Evolutionary conservation across 2,888 invertebrate genomes (phyloP).

Genomic region (Andrena hattorfiana): DNA sequence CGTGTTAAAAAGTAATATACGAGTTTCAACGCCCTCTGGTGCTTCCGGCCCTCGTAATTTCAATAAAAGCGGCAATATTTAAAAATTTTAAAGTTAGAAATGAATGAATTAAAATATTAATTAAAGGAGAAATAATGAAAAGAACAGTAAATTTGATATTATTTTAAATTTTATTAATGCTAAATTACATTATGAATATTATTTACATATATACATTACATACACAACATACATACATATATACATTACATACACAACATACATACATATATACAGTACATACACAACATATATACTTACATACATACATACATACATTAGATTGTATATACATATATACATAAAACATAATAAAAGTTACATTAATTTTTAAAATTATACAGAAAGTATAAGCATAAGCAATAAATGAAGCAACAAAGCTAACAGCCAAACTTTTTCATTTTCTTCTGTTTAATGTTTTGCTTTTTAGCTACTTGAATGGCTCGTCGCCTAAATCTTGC

Average conservation of each 20-base stretch:
- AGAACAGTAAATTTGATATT: slow-evolving; percentile 1
- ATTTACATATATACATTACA: too few species aligned
- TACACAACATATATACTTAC: too few species aligned
- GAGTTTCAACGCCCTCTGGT: too few species aligned
- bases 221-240: too few species aligned
- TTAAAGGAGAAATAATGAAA: slow-evolving; percentile 4
- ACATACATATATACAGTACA: too few species aligned
- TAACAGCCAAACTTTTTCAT: slow-evolving; percentile 4
- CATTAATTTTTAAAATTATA: not conserved
- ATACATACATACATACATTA: too few species aligned
- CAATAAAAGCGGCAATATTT: not conserved
- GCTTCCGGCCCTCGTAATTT: not conserved
- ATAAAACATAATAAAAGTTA: too few species aligned
- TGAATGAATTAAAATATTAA: not conserved
- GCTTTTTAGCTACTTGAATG: not conserved
- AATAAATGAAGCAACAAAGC: too few species aligned
- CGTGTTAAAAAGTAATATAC: too few species aligned
- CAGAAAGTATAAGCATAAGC: not conserved
- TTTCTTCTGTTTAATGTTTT: not conserved
- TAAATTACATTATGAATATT: too few species aligned
- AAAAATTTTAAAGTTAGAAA: not conserved
- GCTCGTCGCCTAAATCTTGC: not conserved
- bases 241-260: too few species aligned
- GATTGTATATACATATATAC: too few species aligned
- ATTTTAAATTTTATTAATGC: not conserved